Conservation (phyloP, 2,888 invertebrate species). For the Tolmerus cingulatus region DNA sequence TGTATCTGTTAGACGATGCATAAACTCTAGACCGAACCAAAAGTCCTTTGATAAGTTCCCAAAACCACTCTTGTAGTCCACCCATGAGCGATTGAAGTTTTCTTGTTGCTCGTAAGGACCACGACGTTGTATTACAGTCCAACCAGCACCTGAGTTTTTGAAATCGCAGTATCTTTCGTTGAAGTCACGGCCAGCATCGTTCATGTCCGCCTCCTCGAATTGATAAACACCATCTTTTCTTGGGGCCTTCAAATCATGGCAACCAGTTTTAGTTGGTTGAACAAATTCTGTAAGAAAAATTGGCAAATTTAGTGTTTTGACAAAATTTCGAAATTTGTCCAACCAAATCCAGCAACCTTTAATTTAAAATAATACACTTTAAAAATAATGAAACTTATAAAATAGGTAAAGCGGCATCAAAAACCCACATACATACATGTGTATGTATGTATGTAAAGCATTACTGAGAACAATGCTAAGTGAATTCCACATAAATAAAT, state of each 20-base stretch:
- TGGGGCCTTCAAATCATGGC: slow-evolving; percentile 59
- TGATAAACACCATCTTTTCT: slow-evolving; percentile 63
- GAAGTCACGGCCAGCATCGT: slow-evolving; percentile 60
- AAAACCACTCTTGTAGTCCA: slow-evolving; percentile 68
- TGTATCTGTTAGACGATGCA: slow-evolving; percentile 62
- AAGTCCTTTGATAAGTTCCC: slow-evolving; percentile 67
- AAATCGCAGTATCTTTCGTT: slow-evolving; percentile 65
- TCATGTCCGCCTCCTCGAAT: slow-evolving; percentile 55
- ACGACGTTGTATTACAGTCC: slow-evolving; percentile 67
- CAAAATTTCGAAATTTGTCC: not conserved
- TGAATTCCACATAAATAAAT: no score
- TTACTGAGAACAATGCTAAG: no score
- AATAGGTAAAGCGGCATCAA: not conserved
- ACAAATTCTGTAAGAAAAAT: slow-evolving; percentile 52
- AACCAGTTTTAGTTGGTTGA: slow-evolving; percentile 58
- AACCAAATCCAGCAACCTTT: not conserved
- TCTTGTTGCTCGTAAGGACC: slow-evolving; percentile 59
- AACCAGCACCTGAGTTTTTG: slow-evolving; percentile 64
- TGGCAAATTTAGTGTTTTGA: not conserved
- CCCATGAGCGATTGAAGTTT: slow-evolving; percentile 68
- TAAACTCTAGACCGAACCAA: slow-evolving; percentile 70
- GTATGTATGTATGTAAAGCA: no score
- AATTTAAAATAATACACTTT: not conserved
- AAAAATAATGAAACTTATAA: not conserved
- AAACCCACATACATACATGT: no score